Percentiles rank a stretch among this genome's conserved stretches.
Conservation (phyloP, 2,113 vertebrate genomes). For the Sylvietta virens region DNA sequence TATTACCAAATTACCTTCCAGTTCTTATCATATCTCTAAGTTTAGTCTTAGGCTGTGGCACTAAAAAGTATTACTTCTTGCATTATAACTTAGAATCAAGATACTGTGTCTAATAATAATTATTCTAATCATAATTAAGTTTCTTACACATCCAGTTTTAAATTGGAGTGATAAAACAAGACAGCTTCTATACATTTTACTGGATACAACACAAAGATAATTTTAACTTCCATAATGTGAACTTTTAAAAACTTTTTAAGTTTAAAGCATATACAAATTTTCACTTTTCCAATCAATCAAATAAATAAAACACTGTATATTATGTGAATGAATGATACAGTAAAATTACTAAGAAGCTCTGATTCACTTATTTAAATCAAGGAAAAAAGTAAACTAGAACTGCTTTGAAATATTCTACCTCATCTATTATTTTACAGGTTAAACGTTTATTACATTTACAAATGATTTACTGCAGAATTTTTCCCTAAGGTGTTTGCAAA, state of each 20-base stretch:
- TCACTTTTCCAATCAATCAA: background rate
- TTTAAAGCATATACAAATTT: background rate
- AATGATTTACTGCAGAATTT: constrained; percentile 32
- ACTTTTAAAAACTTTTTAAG: background rate
- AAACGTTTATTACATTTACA: constrained; percentile 52
- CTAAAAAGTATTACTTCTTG: background rate
- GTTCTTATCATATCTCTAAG: background rate
- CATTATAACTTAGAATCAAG: background rate
- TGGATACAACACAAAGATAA: background rate
- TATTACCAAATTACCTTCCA: background rate
- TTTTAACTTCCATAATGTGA: background rate
- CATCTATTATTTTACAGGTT: constrained; percentile 37
- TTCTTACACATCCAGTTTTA: background rate
- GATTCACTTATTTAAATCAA: background rate
- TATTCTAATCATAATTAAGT: background rate
- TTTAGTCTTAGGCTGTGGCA: background rate
- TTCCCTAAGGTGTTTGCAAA: constrained; percentile 47
- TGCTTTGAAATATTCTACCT: constrained; percentile 20
- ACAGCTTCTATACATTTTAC: background rate
- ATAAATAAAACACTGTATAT: background rate
- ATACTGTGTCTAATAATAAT: background rate
- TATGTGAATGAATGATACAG: background rate
- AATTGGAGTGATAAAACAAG: background rate
- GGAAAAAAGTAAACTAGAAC: background rate
- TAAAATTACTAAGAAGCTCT: background rate